Conservation (phyloP, 2,113 vertebrate species). For the Phoenicopterus ruber region DNA sequence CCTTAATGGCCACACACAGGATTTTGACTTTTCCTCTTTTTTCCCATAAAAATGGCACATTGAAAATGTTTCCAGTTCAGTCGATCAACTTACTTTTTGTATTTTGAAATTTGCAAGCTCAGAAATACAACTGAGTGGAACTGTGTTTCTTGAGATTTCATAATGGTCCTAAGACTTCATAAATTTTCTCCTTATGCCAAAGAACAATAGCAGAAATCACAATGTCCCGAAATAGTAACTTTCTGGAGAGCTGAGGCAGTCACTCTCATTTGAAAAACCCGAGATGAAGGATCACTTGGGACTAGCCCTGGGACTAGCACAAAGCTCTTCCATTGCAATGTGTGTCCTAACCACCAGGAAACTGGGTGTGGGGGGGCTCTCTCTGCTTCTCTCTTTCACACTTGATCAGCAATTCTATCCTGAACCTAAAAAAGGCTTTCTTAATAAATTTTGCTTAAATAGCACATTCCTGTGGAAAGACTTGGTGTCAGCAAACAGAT, state of each 20-base stretch:
- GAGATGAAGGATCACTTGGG: background rate
- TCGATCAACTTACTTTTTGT: background rate
- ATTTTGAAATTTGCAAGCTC: background rate
- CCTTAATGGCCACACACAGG: background rate
- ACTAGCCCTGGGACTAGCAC: background rate
- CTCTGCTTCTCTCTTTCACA: background rate
- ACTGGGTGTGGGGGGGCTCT: accelerated
- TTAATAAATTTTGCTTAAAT: background rate
- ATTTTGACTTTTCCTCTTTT: background rate
- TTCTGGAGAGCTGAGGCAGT: background rate
- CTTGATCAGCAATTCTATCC: background rate
- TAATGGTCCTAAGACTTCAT: background rate
- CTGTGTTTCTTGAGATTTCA: background rate
- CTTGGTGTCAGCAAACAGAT: background rate
- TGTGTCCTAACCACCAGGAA: background rate
- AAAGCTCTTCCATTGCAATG: background rate
- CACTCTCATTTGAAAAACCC: background rate
- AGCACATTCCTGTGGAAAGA: background rate
- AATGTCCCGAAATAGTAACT: background rate
- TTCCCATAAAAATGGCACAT: background rate
- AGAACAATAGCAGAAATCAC: background rate
- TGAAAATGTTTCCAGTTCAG: background rate
- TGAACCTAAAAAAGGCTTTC: background rate
- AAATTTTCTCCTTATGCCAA: background rate
- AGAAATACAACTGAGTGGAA: background rate